Conservation (phyloP, 2,888 invertebrate species). For the Chymomyza caudatula region DNA sequence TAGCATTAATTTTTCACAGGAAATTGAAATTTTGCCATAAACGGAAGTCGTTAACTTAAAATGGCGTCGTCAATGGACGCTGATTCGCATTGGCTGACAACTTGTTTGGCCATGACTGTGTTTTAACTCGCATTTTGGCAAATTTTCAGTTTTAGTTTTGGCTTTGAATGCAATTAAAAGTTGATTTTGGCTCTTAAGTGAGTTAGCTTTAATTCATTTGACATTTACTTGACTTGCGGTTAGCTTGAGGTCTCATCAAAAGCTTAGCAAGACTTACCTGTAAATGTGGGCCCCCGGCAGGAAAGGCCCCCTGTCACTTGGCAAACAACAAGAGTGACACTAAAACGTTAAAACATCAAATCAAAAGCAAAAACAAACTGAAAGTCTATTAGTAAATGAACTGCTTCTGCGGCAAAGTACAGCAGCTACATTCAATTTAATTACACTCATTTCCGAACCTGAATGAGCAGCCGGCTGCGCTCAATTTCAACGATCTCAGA, state of each 20-base stretch:
- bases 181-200: conserved; percentile 28
- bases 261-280: background rate
- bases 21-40: conserved; percentile 71
- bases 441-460: conserved; percentile 52
- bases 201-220: background rate
- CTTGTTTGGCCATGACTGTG: conserved; percentile 1
- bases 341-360: conserved; percentile 29
- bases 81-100: background rate
- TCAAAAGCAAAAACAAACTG: conserved; percentile 18
- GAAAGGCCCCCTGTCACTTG: background rate
- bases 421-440: conserved; percentile 56
- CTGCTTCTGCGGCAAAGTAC: background rate
- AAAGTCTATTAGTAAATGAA: conserved; percentile 12
- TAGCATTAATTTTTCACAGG: conserved; percentile 68
- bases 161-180: conserved; percentile 62
- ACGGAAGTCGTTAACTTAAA: conserved; percentile 61
- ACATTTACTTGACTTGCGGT: conserved; percentile 41
- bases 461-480: conserved; percentile 19
- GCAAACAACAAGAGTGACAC: conserved; percentile 4
- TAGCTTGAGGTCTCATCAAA: conserved; percentile 2
- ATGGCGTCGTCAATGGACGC: conserved; percentile 14
- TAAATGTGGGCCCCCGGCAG: too few species aligned
- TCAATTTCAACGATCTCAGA: conserved; percentile 21
- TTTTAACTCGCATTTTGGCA: background rate
- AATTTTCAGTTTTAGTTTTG: conserved; percentile 29